phyloP scores from a whole-genome alignment of 2,113 vertebrate species.

The Perca flavescens region DNA sequence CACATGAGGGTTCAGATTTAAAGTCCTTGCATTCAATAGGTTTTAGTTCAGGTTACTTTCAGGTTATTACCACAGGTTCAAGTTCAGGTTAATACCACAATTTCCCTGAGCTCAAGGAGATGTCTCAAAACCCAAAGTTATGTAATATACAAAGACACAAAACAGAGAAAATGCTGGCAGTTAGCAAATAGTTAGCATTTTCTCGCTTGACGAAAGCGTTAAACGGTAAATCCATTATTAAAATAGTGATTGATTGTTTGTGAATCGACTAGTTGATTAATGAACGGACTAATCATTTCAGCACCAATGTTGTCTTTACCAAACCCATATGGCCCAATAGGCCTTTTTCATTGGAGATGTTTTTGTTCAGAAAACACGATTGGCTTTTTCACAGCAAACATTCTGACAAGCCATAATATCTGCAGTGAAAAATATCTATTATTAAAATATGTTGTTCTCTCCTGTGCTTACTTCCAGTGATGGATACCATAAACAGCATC shows the following conservation, averaged over 20 bases:
- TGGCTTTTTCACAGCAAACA: background rate
- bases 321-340: too few relatives aligned
- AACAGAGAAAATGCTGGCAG: background rate
- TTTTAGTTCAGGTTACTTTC: background rate
- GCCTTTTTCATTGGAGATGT: background rate
- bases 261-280: background rate
- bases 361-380: background rate
- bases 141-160: background rate
- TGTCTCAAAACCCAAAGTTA: background rate
- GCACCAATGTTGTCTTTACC: too few relatives aligned
- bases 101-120: background rate
- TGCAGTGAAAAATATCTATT: background rate
- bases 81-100: too few relatives aligned
- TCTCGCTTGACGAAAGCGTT: background rate
- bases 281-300: background rate
- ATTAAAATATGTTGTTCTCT: background rate
- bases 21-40: background rate
- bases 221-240: background rate
- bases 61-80: too few relatives aligned
- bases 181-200: background rate
- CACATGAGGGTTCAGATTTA: background rate
- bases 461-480: background rate
- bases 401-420: background rate
- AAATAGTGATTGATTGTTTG: slow-evolving; percentile 8
- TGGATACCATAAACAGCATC: background rate